These are phyloP conservation scores for Carterocephalus palaemon DNA, from an alignment of 2,888 invertebrate species.

Conservation along the genomic window DNA sequence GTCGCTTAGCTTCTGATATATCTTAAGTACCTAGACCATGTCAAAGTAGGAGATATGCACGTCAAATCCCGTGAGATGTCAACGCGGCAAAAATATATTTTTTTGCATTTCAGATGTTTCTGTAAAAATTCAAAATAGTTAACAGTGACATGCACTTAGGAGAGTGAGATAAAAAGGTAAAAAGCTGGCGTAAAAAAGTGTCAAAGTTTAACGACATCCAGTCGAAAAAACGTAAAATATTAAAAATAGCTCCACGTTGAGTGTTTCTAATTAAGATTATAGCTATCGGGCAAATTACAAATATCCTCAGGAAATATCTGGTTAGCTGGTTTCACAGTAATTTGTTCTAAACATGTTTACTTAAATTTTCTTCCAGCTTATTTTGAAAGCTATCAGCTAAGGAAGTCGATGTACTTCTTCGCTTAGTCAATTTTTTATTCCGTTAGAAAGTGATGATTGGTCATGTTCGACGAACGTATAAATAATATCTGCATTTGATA, in stretches of 20 bases:
- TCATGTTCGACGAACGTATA: too few relatives aligned
- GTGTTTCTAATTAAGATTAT: conserved; percentile 66
- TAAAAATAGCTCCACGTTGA: conserved; percentile 40
- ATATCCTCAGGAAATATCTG: conserved; percentile 68
- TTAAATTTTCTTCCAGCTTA: too few relatives aligned
- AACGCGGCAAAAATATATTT: conserved; percentile 5
- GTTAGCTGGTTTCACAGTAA: conserved; percentile 41
- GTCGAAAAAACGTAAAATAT: conserved; percentile 42
- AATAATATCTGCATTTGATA: too few relatives aligned
- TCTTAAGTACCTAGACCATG: conserved; percentile 19
- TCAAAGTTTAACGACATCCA: conserved; percentile 62
- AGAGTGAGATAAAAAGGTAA: conserved; percentile 44
- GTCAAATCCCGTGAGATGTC: conserved; percentile 33
- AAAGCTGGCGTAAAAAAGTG: conserved; percentile 58
- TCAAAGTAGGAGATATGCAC: conserved; percentile 29
- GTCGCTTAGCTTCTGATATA: conserved; percentile 1
- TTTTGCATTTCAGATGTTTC: not conserved
- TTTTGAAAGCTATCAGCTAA: too few relatives aligned
- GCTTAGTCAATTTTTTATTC: too few relatives aligned
- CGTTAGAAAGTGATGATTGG: too few relatives aligned
- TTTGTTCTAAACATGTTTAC: conserved; percentile 26
- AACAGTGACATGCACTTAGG: conserved; percentile 57
- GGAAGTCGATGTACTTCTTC: too few relatives aligned
- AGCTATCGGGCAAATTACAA: conserved; percentile 56
- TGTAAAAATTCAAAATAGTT: conserved; percentile 1